Conservation (phyloP, 2,113 vertebrate genomes). For the Alligator mississippiensis region DNA sequence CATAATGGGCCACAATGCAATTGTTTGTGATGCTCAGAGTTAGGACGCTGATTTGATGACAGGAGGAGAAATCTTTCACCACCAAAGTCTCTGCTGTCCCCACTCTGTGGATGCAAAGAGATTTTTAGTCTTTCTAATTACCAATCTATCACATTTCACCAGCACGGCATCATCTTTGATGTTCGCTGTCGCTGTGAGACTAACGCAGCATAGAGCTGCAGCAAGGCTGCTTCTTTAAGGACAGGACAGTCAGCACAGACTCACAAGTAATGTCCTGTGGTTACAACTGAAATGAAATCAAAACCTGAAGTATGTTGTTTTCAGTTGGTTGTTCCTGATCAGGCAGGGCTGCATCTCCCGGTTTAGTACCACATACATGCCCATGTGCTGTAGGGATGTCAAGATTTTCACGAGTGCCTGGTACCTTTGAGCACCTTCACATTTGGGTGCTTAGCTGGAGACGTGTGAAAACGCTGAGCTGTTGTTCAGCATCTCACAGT, state of each 20-base stretch:
- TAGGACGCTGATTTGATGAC: background rate
- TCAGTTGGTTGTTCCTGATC: background rate
- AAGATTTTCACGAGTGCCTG: background rate
- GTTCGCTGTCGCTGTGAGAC: background rate
- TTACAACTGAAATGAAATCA: background rate
- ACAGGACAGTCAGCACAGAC: background rate
- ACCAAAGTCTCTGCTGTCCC: background rate
- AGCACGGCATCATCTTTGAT: background rate
- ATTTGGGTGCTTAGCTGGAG: background rate
- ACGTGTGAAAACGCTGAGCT: background rate
- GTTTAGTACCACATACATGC: background rate
- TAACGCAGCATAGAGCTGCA: background rate
- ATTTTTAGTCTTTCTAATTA: background rate
- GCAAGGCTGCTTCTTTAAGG: background rate
- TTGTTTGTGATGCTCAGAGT: too few relatives aligned
- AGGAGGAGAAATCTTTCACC: background rate
- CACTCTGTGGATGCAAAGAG: background rate
- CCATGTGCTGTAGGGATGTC: background rate
- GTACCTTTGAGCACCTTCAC: background rate
- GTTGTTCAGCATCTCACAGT: background rate
- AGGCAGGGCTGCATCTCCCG: background rate
- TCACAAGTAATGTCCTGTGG: background rate
- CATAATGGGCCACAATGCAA: too few relatives aligned
- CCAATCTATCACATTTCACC: background rate
- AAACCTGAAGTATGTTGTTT: background rate